These are phyloP conservation scores for Hydractinia echinata DNA, from an alignment of 30 jellyfish, hydroid and myxozoan genomes.

Conservation along the genomic window DNA sequence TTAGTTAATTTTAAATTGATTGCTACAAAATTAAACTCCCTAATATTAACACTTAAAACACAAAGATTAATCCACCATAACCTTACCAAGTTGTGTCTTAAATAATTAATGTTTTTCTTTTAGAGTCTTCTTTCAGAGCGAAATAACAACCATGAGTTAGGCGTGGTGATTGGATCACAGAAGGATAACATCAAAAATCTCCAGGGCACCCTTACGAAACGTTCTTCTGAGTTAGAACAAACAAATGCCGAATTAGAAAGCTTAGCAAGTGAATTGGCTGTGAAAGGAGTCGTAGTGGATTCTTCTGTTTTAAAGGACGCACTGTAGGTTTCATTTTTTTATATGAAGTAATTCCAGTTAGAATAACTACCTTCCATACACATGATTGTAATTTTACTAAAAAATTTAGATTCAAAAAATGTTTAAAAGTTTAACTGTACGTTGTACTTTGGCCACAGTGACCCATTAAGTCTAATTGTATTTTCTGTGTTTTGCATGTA, in stretches of 20 bases:
- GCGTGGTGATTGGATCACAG: slow-evolving; percentile 28
- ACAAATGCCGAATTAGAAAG: slow-evolving; percentile 50
- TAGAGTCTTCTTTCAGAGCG: slow-evolving; percentile 37
- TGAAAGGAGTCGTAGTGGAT: slow-evolving; percentile 43
- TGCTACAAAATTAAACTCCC: too few species aligned
- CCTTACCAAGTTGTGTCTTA: not conserved
- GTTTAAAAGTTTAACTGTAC: too few species aligned
- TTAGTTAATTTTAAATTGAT: too few species aligned
- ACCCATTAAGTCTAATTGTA: too few species aligned
- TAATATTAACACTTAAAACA: too few species aligned
- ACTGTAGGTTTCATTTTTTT: slow-evolving; percentile 34
- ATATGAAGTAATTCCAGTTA: too few species aligned
- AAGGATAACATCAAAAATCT: slow-evolving; percentile 25
- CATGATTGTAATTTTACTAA: too few species aligned
- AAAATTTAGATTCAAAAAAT: too few species aligned
- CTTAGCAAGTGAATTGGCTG: slow-evolving; percentile 53
- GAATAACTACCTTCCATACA: too few species aligned
- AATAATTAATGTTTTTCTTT: not conserved
- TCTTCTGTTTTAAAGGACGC: slow-evolving; percentile 23
- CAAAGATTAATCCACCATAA: too few species aligned
- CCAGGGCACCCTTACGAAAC: slow-evolving; percentile 19
- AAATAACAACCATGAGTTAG: slow-evolving; percentile 28
- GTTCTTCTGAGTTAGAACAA: slow-evolving; percentile 50
- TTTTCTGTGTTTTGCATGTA: too few species aligned
- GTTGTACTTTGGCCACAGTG: too few species aligned